phyloP scores from a whole-genome alignment of 2,797 vertebrate genomes.

The Gymnoscopelus microlampas region DNA sequence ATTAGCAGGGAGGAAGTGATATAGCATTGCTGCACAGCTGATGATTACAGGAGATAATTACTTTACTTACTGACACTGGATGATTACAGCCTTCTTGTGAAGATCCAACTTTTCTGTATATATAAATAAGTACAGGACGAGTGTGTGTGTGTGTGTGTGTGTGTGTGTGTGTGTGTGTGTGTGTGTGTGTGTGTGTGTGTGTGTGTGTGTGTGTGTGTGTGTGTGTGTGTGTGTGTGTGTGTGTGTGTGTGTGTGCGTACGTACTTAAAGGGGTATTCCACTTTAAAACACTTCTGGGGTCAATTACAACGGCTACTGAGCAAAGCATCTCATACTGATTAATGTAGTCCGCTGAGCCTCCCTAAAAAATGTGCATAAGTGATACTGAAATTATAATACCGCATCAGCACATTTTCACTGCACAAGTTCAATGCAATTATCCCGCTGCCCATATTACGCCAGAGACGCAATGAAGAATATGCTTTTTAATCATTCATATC shows the following conservation, averaged over 20 bases:
- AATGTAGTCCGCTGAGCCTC: neutral
- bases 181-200: neutral
- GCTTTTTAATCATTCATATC: neutral
- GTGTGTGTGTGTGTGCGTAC: slow-evolving; percentile 8
- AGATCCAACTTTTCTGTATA: neutral
- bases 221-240: slow-evolving; percentile 8
- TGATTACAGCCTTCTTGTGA: slow-evolving; percentile 31
- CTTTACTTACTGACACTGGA: slow-evolving; percentile 16
- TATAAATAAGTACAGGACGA: slow-evolving; percentile 10
- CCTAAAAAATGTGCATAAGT: no score
- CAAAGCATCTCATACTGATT: neutral
- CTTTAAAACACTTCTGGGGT: no score
- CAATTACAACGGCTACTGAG: no score
- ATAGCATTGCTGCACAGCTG: slow-evolving; percentile 27
- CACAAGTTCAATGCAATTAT: neutral
- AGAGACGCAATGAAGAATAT: neutral
- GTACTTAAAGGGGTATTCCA: no score
- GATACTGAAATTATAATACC: neutral
- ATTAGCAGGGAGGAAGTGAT: slow-evolving; percentile 11
- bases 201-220: neutral
- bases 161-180: neutral
- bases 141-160: neutral
- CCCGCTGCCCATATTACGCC: neutral
- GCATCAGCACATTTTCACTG: slow-evolving; percentile 5
- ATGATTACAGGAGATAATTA: slow-evolving; percentile 39